Base-by-base conservation (phyloP, 1,140 invertebrate genomes). In the Theocolax elegans region DNA sequence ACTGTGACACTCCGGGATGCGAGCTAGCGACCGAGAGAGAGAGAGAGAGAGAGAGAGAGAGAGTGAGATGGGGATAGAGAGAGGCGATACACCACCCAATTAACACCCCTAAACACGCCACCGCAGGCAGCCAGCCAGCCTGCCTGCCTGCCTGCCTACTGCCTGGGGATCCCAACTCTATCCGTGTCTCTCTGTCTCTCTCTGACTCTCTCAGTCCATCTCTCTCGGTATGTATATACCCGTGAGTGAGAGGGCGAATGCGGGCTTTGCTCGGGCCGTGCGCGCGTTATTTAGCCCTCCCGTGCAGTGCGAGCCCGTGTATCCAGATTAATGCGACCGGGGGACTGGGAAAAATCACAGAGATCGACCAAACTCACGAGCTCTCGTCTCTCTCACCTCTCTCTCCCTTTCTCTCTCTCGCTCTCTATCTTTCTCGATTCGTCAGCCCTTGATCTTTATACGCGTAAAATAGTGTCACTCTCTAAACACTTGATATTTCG, bases 31-130 rank as follows among this genome's bases (percentile, higher is more conserved):
- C 74, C 13, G 29, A 38, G 62, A 53, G 56, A 54, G 51, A 27
- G 51, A 13, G 19, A 21, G 19, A 49, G 76, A 71, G 74, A 56
- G 53, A 38, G 29, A 38, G 29, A 38, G 53, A 17, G 53, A 38
- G 29, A 38, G 27, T 17, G 76, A 71, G 75, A 35, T 35, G 75
- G 75, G 54, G 17, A n/a, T n/a, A n/a, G n/a, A n/a, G 19, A 46
- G 67, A 76, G 74, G 76, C 75, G 79, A 80, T 81, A 80, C 80
- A 79, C 80, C 80, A 79, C 75, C 78, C 80, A 81, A 81, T 81
- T 80, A 80, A 78, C 80, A 80, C 80, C 80, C 80, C 78, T 79
- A 77, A 80, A 80, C 76, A 77, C 77, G 76, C 80, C 72, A 77
- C 76, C 80, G 74, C 78, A 77, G 77, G 72, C 75, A 74, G 74